Conservation (phyloP, 2,113 vertebrate genomes). For the Chinchilla lanigera region DNA sequence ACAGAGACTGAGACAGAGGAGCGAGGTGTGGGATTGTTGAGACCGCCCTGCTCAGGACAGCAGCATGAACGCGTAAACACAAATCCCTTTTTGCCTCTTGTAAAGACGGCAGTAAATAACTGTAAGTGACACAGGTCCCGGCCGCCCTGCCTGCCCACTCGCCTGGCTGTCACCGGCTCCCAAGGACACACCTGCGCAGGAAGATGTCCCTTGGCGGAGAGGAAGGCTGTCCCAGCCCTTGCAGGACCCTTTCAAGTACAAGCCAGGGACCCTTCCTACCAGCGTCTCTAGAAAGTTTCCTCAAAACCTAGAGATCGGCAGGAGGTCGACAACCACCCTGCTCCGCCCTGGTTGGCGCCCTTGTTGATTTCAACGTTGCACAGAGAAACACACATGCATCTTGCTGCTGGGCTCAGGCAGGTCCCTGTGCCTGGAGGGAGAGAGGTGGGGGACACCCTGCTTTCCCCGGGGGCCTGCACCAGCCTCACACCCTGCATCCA, state of each 20-base stretch:
- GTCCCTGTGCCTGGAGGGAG: neutral
- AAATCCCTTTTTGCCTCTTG: neutral
- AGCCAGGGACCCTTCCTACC: neutral
- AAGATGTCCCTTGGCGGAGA: neutral
- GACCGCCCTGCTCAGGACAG: neutral
- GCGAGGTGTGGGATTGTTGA: neutral
- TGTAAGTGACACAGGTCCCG: neutral
- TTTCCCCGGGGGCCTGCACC: neutral
- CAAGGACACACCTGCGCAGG: neutral
- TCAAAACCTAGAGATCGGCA: neutral
- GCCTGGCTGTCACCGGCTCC: neutral
- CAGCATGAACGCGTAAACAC: neutral
- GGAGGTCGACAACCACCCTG: neutral
- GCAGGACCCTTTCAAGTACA: too few species aligned
- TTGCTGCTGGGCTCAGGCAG: neutral
- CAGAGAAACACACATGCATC: accelerated
- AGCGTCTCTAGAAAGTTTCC: neutral
- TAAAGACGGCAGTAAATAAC: neutral
- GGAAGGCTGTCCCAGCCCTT: neutral
- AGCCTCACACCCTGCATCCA: too few species aligned
- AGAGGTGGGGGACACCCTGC: neutral
- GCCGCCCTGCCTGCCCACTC: neutral
- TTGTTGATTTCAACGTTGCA: neutral
- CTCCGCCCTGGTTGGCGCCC: neutral
- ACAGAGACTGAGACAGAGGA: accelerated